These are phyloP conservation scores for Ramphastos sulfuratus DNA, from an alignment of 2,113 vertebrate species.

Conservation along the genomic window DNA sequence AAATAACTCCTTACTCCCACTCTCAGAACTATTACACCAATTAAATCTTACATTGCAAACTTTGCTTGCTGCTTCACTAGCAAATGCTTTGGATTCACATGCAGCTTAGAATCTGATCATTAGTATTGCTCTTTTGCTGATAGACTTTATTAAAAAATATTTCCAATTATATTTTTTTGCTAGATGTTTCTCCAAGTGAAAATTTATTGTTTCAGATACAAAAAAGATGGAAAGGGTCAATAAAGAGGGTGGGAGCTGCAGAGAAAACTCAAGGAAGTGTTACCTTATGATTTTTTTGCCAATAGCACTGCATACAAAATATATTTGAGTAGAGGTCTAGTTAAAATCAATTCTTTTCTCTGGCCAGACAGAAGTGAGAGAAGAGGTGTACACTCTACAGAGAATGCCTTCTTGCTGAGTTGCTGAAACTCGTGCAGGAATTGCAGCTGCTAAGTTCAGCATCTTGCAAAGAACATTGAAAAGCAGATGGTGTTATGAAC, in stretches of 20 bases:
- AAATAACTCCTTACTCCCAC: background rate
- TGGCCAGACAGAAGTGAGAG: background rate
- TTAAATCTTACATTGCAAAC: background rate
- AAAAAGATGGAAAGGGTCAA: background rate
- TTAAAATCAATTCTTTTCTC: background rate
- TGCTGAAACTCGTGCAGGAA: background rate
- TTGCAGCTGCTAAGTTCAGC: background rate
- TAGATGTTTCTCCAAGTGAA: background rate
- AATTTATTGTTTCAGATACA: background rate
- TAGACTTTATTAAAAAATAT: background rate
- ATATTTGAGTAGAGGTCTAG: background rate
- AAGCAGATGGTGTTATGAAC: background rate
- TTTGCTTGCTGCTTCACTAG: background rate
- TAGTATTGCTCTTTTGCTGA: background rate
- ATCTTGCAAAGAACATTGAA: background rate
- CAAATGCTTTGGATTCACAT: background rate
- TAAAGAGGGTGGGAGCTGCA: background rate
- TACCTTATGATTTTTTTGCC: background rate
- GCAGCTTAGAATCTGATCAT: background rate
- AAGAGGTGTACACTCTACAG: background rate
- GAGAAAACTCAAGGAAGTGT: background rate
- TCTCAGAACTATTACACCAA: background rate
- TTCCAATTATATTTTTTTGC: background rate
- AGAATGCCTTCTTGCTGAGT: background rate
- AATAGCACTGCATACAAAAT: background rate